These are phyloP conservation scores for Pteropus alecto DNA, from an alignment of 2,113 vertebrate genomes.

Conservation along the genomic window DNA sequence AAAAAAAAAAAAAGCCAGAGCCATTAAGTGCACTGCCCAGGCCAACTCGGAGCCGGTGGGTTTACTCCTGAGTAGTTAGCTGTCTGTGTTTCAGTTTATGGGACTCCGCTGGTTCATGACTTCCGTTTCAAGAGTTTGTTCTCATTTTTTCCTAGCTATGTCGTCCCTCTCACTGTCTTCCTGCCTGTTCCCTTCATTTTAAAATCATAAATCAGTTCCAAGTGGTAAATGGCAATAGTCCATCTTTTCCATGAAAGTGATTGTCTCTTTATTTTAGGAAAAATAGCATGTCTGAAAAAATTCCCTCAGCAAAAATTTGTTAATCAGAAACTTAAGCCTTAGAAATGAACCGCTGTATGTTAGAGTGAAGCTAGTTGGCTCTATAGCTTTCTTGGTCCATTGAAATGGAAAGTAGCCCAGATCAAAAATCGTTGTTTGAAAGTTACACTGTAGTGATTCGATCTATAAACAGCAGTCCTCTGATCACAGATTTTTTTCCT, in stretches of 20 bases:
- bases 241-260: background rate
- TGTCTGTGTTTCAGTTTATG: background rate
- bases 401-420: background rate
- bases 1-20: constrained; percentile 73
- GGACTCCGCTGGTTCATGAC: background rate
- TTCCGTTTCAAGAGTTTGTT: background rate
- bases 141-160: background rate
- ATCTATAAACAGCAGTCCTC: background rate
- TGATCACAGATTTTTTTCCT: background rate
- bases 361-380: background rate
- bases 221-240: background rate
- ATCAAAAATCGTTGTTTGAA: background rate
- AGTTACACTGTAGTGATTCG: constrained; percentile 5
- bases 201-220: background rate
- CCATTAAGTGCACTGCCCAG: constrained; percentile 67
- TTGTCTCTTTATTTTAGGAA: constrained; percentile 59
- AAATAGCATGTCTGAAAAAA: constrained; percentile 53
- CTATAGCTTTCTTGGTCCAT: background rate
- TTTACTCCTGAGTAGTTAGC: background rate
- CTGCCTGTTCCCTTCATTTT: background rate
- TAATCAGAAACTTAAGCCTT: constrained; percentile 27
- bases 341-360: constrained; percentile 55
- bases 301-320: background rate
- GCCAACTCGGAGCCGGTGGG: background rate
- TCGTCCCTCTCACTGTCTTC: background rate